A percentile compares a stretch with the other conserved stretches of the same genome.
These are phyloP conservation scores for Aphyosemion australe DNA, from an alignment of 2,113 vertebrate genomes.

Conservation along the genomic window DNA sequence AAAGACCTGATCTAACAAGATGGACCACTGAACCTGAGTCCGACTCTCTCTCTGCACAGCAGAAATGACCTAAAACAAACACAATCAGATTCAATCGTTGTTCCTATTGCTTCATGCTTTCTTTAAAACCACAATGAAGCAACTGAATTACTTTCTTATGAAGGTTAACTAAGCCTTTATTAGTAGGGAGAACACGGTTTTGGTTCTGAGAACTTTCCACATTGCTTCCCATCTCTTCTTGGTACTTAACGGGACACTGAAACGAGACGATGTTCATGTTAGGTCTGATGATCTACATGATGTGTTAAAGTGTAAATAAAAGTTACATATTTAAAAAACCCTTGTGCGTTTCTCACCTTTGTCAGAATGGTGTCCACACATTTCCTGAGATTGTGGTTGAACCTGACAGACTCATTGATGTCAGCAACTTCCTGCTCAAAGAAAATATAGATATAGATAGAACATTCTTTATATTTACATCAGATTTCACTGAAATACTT, in stretches of 20 bases:
- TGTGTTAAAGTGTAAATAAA: background rate
- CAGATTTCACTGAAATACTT: no score
- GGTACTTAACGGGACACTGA: slow-evolving; percentile 89
- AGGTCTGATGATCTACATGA: no score
- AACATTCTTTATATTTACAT: no score
- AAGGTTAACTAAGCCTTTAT: slow-evolving; percentile 85
- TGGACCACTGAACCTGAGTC: slow-evolving; percentile 89
- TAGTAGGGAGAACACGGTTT: slow-evolving; percentile 80
- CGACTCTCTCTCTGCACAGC: slow-evolving; percentile 88
- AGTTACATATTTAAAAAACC: background rate
- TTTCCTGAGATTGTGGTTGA: slow-evolving; percentile 87
- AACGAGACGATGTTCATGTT: slow-evolving; percentile 10
- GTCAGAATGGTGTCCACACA: slow-evolving; percentile 92
- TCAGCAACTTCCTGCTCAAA: slow-evolving; percentile 85
- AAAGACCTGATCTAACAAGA: slow-evolving; percentile 88
- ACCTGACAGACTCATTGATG: slow-evolving; percentile 84
- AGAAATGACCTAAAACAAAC: slow-evolving; percentile 84
- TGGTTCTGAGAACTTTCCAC: slow-evolving; percentile 78
- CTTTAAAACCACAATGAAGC: background rate
- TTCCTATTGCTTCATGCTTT: background rate
- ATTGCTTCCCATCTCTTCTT: slow-evolving; percentile 88
- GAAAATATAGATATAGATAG: background rate
- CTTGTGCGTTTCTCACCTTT: slow-evolving; percentile 82
- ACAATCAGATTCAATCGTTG: background rate
- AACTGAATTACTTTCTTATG: slow-evolving; percentile 86